A percentile compares a stretch with the other conserved stretches of the same genome.
Conservation (phyloP, 1,140 invertebrate genomes). For the Helicoverpa zea region DNA sequence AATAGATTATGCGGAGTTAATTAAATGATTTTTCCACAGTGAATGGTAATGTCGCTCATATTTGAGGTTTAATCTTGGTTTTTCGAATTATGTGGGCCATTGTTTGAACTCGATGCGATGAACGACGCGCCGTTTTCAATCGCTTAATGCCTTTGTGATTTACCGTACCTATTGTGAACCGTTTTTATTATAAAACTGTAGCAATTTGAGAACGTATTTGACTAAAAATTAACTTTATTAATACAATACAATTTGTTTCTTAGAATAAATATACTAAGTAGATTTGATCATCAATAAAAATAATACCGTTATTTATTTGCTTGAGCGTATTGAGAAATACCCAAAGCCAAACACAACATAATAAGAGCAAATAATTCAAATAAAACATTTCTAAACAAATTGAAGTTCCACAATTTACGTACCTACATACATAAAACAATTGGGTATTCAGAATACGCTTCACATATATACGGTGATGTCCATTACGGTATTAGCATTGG, state of each 20-base stretch:
- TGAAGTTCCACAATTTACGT: neutral
- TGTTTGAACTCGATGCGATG: slow-evolving; percentile 26
- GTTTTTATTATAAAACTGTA: neutral
- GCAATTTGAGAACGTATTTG: too few species aligned
- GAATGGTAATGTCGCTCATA: slow-evolving; percentile 56
- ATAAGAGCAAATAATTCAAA: neutral
- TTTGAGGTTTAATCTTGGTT: slow-evolving; percentile 34
- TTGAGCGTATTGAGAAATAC: neutral
- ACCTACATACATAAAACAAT: slow-evolving; percentile 34
- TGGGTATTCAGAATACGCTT: slow-evolving; percentile 42
- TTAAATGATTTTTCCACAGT: slow-evolving; percentile 73
- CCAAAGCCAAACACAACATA: neutral
- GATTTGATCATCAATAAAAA: neutral
- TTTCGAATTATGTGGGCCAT: slow-evolving; percentile 32
- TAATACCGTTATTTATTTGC: neutral
- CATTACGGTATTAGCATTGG: slow-evolving; percentile 60
- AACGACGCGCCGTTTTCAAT: slow-evolving; percentile 13
- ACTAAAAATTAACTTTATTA: too few species aligned
- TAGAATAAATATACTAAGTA: neutral
- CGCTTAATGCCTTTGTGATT: slow-evolving; percentile 23
- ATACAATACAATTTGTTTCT: too few species aligned
- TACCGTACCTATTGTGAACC: neutral
- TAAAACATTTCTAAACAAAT: slow-evolving; percentile 10
- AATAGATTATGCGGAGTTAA: slow-evolving; percentile 78
- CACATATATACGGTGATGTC: slow-evolving; percentile 38